Evolutionary conservation across 1,140 invertebrate species (phyloP), one percentile per base, ranked within the genome.

Genomic region (Heliconius hermathena): DNA sequence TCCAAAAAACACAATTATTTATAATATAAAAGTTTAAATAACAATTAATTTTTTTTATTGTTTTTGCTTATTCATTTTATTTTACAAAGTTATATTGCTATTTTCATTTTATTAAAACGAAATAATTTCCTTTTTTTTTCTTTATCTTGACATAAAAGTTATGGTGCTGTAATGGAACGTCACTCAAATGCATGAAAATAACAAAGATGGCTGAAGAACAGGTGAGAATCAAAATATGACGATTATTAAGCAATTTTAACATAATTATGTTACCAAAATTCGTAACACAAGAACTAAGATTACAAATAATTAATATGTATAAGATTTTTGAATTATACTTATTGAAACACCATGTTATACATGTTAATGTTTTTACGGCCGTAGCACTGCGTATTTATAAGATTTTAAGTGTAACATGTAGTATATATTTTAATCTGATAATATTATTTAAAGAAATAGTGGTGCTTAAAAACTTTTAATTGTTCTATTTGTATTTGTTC

Each of bases 141-240:
- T 29, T 29, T 29, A 29, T 29, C 29, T 29, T 29, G 29, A 29
- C 60, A 36, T 74, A 60, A 41, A 78, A 41, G 60, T 57, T 73
- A 52, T 57, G 46, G 76, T 36, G 57, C 66, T 83, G 71, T 74
- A 89, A 86, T 85, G 83, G 87, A 93, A 93, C 90, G 90, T 89
- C 84, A 90, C 84, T 89, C 90, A 91, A 92, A 93, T 93, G 91
- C 88, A 85, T 89, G 91, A 94, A 91, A 94, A 93, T 93, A 94
- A 94, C 92, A 94, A 94, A 94, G 85, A 94, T 94, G 92, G 92
- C 92, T 92, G 92, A 94, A 89, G 92, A 94, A 91, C 92, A 93
- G 91, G 92, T 94, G 90, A 94, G 92, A 84, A 92, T 80, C 90
- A 92, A 90, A 94, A 93, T 93, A 94, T 90, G 90, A 83, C 81